Base-by-base conservation (phyloP, 2,797 vertebrate genomes). In the Lophius americanus region DNA sequence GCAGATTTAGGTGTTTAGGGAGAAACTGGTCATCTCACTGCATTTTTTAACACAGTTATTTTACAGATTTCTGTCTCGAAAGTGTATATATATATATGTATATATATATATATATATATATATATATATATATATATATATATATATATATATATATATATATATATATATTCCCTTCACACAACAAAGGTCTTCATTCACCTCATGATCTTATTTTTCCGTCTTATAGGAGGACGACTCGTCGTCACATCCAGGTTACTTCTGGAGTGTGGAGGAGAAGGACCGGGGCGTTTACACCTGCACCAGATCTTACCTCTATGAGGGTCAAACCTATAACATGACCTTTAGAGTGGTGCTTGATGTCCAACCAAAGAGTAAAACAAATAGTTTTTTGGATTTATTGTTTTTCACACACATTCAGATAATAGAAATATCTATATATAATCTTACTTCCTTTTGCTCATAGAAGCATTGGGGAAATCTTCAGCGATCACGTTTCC, bases 201-300 rank as follows among this genome's bases (percentile, higher is more conserved):
- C 7, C 5, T 51, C 2, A 14, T 33, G 11, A 7, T 47, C 33
- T 9, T 0, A n/a, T 11, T 50, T 54, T 32, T 69, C n/a, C 5
- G 12, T 49, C 7, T 56, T 63, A 5, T n/a, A 85, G 85, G 43
- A 68, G 14, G 71, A 51, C 0, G 2, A 56, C 6, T 12, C 14
- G 3, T 2, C 2, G 0, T 36, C 47, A 32, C 9, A 1, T 5
- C 0, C 4, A 0, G 0, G 2, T 39, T 44, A 68, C 63, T 81
- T 88, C 6, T 0, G 1, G 0, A 66, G 6, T 0, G 70, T 74
- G 41, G 9, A 61, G 5, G 1, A 69, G 35, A 53, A 50, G 1
- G 51, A 89, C 36, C 0, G 0, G 0, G 87, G 72, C 2, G 2
- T 33, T 37, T 91, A 87, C 81, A 84, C 10, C 51, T 88, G 85